Evolutionary conservation across 2,797 vertebrate species (phyloP), one percentile per base, ranked within the genome.

Genomic region (Thaleichthys pacificus): DNA sequence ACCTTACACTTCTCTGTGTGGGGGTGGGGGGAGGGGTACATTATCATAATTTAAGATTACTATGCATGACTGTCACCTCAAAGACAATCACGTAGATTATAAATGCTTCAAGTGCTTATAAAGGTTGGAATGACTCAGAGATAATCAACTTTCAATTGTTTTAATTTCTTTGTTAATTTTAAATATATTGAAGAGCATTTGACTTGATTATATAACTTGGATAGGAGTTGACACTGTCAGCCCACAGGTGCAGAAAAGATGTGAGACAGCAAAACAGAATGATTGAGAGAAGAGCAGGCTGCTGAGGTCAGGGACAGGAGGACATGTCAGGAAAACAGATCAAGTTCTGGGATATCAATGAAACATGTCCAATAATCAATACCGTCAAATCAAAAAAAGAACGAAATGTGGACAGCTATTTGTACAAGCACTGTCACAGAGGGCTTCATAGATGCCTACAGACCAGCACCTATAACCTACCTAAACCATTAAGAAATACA

Each of bases 1-100:
- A 82, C 84, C 73, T 77, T 81, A 72, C 73, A 71, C 60, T 64
- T 78, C 70, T 61, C 11, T 47, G 12, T 47, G 42, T 42, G 38
- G 8, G 11, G 75, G 79, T 72, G 26, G 66, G 76, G 70, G 77
- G 71, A 61, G 3, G 38, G 9, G n/a, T n/a, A 49, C 66, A 88
- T 90, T 88, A 85, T 81, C 89, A 91, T 90, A 89, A 89, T 87
- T 77, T 68, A 15, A 80, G 83, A 90, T 91, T 88, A 89, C 65
- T 82, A 77, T 86, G 85, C 88, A 84, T 74, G 81, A 86, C 84
- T 89, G 86, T 87, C 85, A 85, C 80, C 88, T 87, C 85, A 89
- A 84, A 91, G 84, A 91, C 86, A 89, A 91, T 89, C 83, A 89
- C 87, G 86, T 74, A 86, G 89, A 89, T 86, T 86, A 77, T 78